Evolutionary conservation across 1,140 invertebrate genomes (phyloP), one percentile per base, ranked within the genome.

Genomic region (Drosophila bocqueti): DNA sequence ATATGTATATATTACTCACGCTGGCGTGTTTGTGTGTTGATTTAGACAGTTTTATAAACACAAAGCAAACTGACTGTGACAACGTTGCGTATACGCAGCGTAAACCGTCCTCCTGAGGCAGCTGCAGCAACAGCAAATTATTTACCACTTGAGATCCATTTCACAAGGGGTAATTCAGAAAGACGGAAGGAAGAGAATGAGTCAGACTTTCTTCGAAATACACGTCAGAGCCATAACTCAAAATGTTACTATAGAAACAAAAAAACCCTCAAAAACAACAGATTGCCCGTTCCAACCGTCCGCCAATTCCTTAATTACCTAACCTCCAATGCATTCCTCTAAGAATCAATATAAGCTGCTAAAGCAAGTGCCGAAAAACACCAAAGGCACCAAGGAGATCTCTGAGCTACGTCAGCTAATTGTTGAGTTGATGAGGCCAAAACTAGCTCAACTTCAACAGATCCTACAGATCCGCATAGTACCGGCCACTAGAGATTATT

Each of bases 1-100:
- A 21, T 21, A 21, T 21, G 21, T 21, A 21, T 21, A 21, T 21
- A 21, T 21, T 21, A 21, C 21, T 21, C 21, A 21, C 21, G 21
- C 21, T 21, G 21, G 21, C 21, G 21, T 21, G 21, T 68, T 26
- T 65, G 34, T 54, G 42, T 71, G 50, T 81, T 61, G 43, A 29
- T 58, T 73, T 73, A 73, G 61, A 83, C 76, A 87, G 68, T 71
- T 87, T 80, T 67, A 77, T 78, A 81, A 81, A 72, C 61, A 68
- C 65, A 42, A 40, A 46, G 47, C 72, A 72, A 79, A 79, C 58
- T 59, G 42, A 65, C 40, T 45, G 38, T 38, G 42, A 63, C 69
- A 64, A 83, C 55, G 66, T 49, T 84, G 77, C 67, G 81, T 77
- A 84, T 81, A 77, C 76, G 46, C 67, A 77, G 64, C 55, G 49